Percentiles rank a stretch among this genome's conserved stretches.
Conservation (phyloP, 2,888 invertebrate species). For the Parnassius apollo region DNA sequence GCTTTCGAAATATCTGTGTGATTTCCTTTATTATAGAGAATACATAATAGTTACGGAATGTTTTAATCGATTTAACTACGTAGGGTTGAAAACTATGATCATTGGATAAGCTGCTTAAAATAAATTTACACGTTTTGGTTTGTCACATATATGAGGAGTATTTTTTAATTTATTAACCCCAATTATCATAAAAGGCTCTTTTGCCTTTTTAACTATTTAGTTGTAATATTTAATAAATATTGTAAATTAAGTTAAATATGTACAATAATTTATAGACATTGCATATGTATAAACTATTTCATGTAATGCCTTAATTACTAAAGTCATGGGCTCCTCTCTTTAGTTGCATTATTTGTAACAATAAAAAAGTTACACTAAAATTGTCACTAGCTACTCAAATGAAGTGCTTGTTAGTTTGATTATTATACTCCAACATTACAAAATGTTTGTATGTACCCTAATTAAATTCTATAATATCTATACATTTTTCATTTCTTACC, state of each 20-base stretch:
- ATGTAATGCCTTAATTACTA: conserved; percentile 29
- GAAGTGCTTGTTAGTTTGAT: conserved; percentile 77
- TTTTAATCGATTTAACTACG: conserved; percentile 62
- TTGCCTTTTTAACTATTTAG: conserved; percentile 28
- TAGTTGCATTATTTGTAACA: conserved; percentile 51
- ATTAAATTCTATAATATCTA: conserved; percentile 79
- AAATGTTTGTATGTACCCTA: conserved; percentile 80
- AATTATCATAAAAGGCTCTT: conserved; percentile 24
- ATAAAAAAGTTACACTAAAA: conserved; percentile 57
- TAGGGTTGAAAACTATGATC: conserved; percentile 40
- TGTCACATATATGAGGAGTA: conserved; percentile 41
- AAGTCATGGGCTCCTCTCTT: conserved; percentile 59
- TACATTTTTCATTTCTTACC: conserved; percentile 51
- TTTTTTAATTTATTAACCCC: conserved; percentile 25
- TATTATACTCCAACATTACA: conserved; percentile 78
- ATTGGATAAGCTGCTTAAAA: conserved; percentile 35
- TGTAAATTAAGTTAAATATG: conserved; percentile 27
- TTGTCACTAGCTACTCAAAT: conserved; percentile 70
- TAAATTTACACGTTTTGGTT: conserved; percentile 29
- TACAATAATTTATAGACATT: conserved; percentile 36
- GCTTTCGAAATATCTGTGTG: conserved; percentile 78
- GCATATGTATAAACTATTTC: conserved; percentile 24
- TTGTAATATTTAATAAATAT: conserved; percentile 26
- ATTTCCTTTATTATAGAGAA: conserved; percentile 68
- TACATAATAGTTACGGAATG: conserved; percentile 69